phyloP scores from a whole-genome alignment of 1,140 invertebrate species.

The Mylabris phalerata region DNA sequence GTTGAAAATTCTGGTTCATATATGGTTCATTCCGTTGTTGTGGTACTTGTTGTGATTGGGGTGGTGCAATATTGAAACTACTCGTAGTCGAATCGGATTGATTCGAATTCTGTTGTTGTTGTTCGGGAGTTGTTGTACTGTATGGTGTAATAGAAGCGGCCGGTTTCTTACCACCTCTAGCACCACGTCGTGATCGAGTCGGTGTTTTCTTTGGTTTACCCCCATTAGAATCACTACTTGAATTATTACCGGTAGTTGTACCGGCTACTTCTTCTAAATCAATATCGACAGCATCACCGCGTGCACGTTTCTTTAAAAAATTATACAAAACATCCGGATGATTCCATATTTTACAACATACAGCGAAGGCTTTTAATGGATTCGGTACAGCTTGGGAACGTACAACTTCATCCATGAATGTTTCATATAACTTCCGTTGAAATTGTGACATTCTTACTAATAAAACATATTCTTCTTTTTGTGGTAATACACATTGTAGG shows the following conservation, averaged over 20 bases:
- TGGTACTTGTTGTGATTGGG: not conserved
- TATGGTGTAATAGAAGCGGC: constrained; percentile 62
- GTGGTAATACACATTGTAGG: constrained; percentile 75
- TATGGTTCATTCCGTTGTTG: too few species aligned
- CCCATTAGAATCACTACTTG: not conserved
- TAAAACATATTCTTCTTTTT: constrained; percentile 89
- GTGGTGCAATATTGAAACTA: not conserved
- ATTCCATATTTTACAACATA: constrained; percentile 99
- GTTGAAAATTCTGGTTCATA: not conserved
- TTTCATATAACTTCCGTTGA: constrained; percentile 81
- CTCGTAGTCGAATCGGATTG: constrained; percentile 1
- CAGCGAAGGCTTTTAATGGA: constrained; percentile 95
- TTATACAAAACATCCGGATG: constrained; percentile 96
- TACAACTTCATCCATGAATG: constrained; percentile 88
- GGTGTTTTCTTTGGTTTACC: constrained; percentile 25
- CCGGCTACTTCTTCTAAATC: constrained; percentile 76
- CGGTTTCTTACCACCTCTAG: constrained; percentile 47
- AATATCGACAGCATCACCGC: constrained; percentile 78
- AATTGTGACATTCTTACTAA: constrained; percentile 80
- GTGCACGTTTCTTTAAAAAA: constrained; percentile 76
- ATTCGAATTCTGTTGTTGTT: not conserved
- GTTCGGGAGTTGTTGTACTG: constrained; percentile 2
- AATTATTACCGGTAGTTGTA: constrained; percentile 39
- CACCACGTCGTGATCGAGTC: constrained; percentile 25
- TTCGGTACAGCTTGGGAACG: constrained; percentile 82